Evolutionary conservation across 2,113 vertebrate species (phyloP), one percentile per base, ranked within the genome.

Genomic region (Indicator indicator): DNA sequence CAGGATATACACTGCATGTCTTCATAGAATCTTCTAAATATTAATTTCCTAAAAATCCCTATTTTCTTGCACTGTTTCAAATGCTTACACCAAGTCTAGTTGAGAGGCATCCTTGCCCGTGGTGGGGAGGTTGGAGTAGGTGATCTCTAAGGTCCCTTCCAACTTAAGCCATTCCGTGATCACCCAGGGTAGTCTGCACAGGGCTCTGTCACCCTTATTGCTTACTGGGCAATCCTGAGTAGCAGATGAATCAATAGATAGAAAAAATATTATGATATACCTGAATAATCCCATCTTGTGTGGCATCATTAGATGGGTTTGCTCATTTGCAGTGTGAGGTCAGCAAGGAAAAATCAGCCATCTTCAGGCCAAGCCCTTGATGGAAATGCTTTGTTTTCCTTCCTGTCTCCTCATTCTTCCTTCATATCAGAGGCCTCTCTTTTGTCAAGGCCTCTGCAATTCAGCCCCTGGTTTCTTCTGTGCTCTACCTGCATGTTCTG

Each of bases 221-320:
- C 36, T 7, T 8, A 36, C 36, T 74, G 82, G 56, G 18, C 85
- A 94, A 94, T 83, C 86, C 93, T 96, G 83, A 97, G 38, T 52
- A 90, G 54, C 33, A 96, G 87, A 88, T 91, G 94, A 96, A 88
- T 82, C 70, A 94, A 71, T 56, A 80, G 83, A 85, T 21, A 79
- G 16, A 40, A 91, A 92, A 81, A 78, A 83, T 70, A 68, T 77
- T 76, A 65, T 14, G 55, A 73, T 59, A 84, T 17, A 94, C 80
- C 33, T 80, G 86, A 90, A 86, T 92, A 84, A 76, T 78, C 72
- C 75, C 54, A 80, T 85, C 48, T 92, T 93, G 33, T 77, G 44
- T 69, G 23, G 12, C 65, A 68, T 68, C 76, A 82, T 89, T 95
- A 94, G 26, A 40, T 6, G 33, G 23, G 21, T 67, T 95, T 94